Percentiles rank a stretch among this genome's conserved stretches.
Conservation (phyloP, 2,797 vertebrate genomes). For the Pachyuromys duprasi region DNA sequence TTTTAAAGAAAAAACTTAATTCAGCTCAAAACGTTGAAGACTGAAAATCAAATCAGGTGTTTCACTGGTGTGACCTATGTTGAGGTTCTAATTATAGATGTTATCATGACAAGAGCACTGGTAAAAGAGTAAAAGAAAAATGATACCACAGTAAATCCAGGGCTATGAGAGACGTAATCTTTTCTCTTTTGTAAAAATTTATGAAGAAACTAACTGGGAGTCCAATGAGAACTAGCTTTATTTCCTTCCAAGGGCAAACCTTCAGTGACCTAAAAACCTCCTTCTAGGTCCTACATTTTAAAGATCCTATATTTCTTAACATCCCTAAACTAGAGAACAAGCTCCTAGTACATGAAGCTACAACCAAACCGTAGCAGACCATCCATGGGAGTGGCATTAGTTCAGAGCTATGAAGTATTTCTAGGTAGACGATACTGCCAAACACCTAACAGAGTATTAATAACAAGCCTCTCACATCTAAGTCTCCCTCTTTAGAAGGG, state of each 20-base stretch:
- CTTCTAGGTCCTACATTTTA: not conserved
- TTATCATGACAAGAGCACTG: not conserved
- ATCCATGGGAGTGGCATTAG: not conserved
- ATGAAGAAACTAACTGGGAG: not conserved
- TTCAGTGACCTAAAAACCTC: not conserved
- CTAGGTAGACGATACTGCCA: not conserved
- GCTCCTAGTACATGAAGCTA: not conserved
- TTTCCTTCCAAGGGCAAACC: not conserved
- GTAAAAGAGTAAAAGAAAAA: not conserved
- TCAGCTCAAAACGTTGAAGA: not conserved
- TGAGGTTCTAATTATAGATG: not conserved
- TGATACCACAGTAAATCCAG: not conserved
- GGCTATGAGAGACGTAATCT: not conserved
- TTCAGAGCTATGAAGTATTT: not conserved
- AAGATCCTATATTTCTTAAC: not conserved
- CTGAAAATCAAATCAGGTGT: not conserved
- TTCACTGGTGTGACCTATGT: not conserved
- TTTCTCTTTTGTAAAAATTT: not conserved
- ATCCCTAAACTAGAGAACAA: not conserved
- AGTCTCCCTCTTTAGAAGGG: not conserved
- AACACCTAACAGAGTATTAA: not conserved
- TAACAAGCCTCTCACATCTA: not conserved
- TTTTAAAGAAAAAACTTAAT: not conserved
- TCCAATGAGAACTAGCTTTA: not conserved
- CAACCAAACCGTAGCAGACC: not conserved